Conservation (phyloP, 2,113 vertebrate species). For the Nothoprocta pentlandii region DNA sequence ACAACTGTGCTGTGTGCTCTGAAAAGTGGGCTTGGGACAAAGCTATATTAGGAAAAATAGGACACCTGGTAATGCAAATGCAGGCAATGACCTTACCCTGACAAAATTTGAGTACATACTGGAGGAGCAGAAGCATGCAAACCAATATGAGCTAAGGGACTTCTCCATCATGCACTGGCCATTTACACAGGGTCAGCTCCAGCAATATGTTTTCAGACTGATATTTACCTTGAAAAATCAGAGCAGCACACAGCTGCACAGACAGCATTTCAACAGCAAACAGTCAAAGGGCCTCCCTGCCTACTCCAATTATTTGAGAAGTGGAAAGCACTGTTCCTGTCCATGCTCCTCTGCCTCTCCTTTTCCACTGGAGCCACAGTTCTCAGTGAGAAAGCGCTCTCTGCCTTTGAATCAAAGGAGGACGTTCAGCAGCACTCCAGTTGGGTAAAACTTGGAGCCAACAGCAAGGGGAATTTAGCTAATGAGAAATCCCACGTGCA, state of each 20-base stretch:
- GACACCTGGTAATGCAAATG: neutral
- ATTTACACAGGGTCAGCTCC: neutral
- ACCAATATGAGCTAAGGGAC: neutral
- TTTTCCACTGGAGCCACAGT: neutral
- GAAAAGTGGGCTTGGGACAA: constrained; percentile 10
- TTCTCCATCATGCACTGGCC: neutral
- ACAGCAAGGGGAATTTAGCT: neutral
- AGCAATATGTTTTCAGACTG: neutral
- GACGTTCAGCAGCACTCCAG: fast-evolving
- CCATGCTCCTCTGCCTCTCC: neutral
- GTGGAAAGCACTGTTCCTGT: fast-evolving
- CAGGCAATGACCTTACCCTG: neutral
- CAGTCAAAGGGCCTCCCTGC: neutral
- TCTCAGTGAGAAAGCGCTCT: neutral
- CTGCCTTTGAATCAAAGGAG: neutral
- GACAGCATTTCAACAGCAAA: neutral
- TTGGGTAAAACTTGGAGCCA: neutral
- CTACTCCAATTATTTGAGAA: neutral
- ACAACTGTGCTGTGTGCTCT: neutral
- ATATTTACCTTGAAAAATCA: constrained; percentile 9
- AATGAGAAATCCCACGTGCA: neutral
- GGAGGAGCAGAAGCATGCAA: neutral
- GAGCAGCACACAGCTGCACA: neutral
- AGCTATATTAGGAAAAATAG: neutral
- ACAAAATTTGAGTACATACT: neutral